Evolutionary conservation across 2,888 invertebrate species (phyloP).

Genomic region (Autographa gamma): DNA sequence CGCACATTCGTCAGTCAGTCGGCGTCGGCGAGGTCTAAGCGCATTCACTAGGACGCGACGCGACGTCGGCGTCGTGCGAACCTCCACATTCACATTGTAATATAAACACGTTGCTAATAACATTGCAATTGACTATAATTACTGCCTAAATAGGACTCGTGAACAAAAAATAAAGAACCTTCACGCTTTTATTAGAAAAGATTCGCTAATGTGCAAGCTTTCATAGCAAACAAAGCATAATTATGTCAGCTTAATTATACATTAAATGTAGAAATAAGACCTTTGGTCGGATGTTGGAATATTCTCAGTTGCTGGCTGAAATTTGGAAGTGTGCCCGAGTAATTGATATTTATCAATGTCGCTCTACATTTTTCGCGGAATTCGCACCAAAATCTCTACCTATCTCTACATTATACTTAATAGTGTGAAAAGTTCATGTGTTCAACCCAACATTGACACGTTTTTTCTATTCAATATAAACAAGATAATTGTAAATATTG

Average conservation of each 20-base stretch:
- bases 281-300: neutral
- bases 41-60: constrained; percentile 69
- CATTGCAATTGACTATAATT: constrained; percentile 71
- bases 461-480: neutral
- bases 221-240: neutral
- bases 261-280: neutral
- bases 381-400: neutral
- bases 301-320: neutral
- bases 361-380: neutral
- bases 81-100: constrained; percentile 74
- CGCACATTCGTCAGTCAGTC: constrained; percentile 80
- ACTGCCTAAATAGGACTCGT: constrained; percentile 57
- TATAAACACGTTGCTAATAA: constrained; percentile 72
- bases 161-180: constrained; percentile 56
- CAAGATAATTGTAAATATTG: neutral
- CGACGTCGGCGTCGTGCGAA: constrained; percentile 74
- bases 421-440: neutral
- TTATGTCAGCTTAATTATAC: neutral
- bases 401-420: neutral
- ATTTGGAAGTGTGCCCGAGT: neutral
- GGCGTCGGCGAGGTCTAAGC: constrained; percentile 79
- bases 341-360: neutral
- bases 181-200: constrained; percentile 19
- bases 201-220: constrained; percentile 3
- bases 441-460: neutral